Evolutionary conservation across 2,888 invertebrate genomes (phyloP), one percentile per base, ranked within the genome.

Genomic region (Drosophila mayaguana): DNA sequence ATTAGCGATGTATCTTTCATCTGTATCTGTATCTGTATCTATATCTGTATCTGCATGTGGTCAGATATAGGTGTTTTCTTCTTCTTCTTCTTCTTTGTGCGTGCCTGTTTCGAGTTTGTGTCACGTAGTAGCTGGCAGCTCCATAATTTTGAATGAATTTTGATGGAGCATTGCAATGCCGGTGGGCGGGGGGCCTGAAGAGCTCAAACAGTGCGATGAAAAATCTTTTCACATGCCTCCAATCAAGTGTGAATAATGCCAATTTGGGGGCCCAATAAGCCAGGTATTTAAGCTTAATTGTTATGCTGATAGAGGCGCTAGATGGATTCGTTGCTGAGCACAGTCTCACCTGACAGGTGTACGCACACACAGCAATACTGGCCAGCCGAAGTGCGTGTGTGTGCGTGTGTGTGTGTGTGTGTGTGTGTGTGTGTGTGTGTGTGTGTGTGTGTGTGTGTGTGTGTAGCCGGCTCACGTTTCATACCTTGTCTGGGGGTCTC

Each of bases 241-340:
- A 78, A 82, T 89, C 73, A 74, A 84, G 89, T 82, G 87, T 88
- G 80, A 90, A 90, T 90, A 88, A 90, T 90, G 80, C 72, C 82
- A 83, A 88, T 86, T 88, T 77, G 73, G 85, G 69, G 57, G 54
- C 54, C 66, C 74, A 81, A 76, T 73, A 63, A 80, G 74, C 80
- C 59, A 75, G 66, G 76, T 66, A 86, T 83, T 86, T 86, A 78
- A 72, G 84, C 90, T 85, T 89, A 84, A 84, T 84, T 89, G 84
- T 88, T 89, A 84, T 84, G 90, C 89, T 89, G 84, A 84, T 84
- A 88, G 84, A 83, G 84, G 84, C 84, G 90, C 85, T 89, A 84
- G 89, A 88, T 89, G 88, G 88, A 82, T 84, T 79, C 81, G 70
- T 20, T 46, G 28, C 63, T 64, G 67, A 60, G 63, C 68, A 45